Base-by-base conservation (phyloP, 2,888 invertebrate species). In the Osmoderma eremita region DNA sequence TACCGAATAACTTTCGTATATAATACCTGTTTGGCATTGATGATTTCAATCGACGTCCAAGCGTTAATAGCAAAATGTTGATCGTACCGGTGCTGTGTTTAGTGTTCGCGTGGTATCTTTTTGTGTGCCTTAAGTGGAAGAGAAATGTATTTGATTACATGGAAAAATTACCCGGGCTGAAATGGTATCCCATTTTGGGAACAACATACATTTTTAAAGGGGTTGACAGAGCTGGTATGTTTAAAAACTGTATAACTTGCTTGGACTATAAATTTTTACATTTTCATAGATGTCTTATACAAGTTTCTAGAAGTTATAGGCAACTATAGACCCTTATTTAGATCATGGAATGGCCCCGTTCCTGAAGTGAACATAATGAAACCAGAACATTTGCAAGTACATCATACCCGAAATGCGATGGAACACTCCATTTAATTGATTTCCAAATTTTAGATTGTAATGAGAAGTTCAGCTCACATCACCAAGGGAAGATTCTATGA, bases 331-430 rank as follows among this genome's bases (percentile, higher is more conserved):
- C 76, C 75, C 10, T 65, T 75, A 4, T 77, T 74, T 64, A 64
- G 75, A 51, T 70, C 72, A 6, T 77, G 74, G 73, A 65, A 68
- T 48, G 75, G 74, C 12, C 63, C 48, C 39, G 41, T 65, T 10
- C 73, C 75, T n/a, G 67, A 50, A 36, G 41, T 76, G 12, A 73
- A 77, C 65, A 38, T 77, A 2, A 72, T 71, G 69, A 75, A 73
- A 67, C 68, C 76, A 1, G 69, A 74, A 51, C 72, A 75, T 64
- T 58, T 72, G 8, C 75, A 76, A 67, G 75, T 76, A 68, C 69
- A 64, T 45, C 13, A 51, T 5, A 3, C 8, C 22, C 3, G 0
- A 20, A 51, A n/a, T 20, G 22, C 12, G 4, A 51, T 17, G 6
- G n/a, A 42, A 1, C 1, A 42, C 10, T 30, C 17, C 36, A 63